phyloP scores from a whole-genome alignment of 2,888 invertebrate genomes.

The Cyclophora albipunctata region DNA sequence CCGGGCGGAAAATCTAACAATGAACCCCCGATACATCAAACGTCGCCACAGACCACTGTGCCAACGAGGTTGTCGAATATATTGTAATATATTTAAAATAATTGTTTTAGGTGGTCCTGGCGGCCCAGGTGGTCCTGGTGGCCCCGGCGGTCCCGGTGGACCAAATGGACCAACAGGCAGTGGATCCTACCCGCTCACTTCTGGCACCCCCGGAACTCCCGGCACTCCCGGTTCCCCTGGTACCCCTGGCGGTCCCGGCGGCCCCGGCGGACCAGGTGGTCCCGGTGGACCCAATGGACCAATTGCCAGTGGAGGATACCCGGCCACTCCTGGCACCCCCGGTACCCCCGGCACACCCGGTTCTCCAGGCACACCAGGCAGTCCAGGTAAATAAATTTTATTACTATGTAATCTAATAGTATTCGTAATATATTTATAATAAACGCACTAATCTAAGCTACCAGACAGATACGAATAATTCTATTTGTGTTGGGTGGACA shows the following conservation, averaged over 20 bases:
- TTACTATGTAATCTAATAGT: too few species aligned
- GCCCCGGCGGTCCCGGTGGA: conserved; percentile 18
- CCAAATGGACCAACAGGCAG: conserved; percentile 58
- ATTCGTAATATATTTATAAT: too few species aligned
- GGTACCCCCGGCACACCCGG: conserved; percentile 18
- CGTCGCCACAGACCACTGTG: too few species aligned
- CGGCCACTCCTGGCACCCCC: conserved; percentile 17
- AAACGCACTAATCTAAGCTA: too few species aligned
- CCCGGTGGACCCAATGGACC: background rate
- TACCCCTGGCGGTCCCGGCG: conserved; percentile 5
- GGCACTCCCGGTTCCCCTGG: conserved; percentile 11
- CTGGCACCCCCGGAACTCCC: conserved; percentile 11
- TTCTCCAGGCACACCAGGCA: conserved; percentile 20
- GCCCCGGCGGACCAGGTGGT: conserved; percentile 21
- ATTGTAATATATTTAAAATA: background rate
- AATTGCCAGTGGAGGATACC: conserved; percentile 15
- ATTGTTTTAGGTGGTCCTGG: conserved; percentile 26
- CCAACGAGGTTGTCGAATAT: too few species aligned
- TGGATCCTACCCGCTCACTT: conserved; percentile 21
- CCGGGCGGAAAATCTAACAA: too few species aligned
- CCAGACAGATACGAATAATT: too few species aligned
- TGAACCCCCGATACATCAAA: too few species aligned
- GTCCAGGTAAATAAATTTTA: conserved; percentile 1
- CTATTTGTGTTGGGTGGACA: too few species aligned
- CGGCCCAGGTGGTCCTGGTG: conserved; percentile 23